phyloP scores from a whole-genome alignment of 2,113 vertebrate genomes.

The Oryzias woworae region DNA sequence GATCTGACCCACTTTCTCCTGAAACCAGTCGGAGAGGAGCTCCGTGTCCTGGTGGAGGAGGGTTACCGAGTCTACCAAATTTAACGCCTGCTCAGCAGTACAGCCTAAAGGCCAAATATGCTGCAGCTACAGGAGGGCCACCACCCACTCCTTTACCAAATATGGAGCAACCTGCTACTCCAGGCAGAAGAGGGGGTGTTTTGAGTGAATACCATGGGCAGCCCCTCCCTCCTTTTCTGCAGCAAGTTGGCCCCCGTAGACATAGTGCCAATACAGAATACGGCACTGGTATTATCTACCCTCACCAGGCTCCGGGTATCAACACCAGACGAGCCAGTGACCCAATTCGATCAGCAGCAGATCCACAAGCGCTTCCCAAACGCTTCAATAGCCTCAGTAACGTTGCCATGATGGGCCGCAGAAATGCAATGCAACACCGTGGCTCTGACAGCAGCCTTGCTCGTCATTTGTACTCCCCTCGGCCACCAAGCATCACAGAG shows the following conservation, averaged over 20 bases:
- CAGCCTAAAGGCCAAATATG: conserved; percentile 89
- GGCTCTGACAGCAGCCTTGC: conserved; percentile 79
- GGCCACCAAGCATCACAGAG: conserved; percentile 90
- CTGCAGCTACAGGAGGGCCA: conserved; percentile 86
- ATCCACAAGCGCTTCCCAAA: conserved; percentile 76
- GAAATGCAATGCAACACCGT: conserved; percentile 77
- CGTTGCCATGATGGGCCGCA: conserved; percentile 70
- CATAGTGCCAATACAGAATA: conserved; percentile 84
- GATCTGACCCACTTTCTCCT: conserved; percentile 76
- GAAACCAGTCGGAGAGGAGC: conserved; percentile 74
- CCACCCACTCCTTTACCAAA: conserved; percentile 85
- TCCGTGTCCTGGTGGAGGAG: conserved; percentile 64
- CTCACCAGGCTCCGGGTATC: conserved; percentile 77
- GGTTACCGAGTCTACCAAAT: conserved; percentile 80
- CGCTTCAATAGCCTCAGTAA: conserved; percentile 89
- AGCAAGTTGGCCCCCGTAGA: conserved; percentile 73
- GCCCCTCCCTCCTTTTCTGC: conserved; percentile 68
- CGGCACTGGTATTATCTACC: conserved; percentile 75
- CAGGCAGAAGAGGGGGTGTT: conserved; percentile 61
- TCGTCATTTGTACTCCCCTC: conserved; percentile 86
- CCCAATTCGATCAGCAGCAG: conserved; percentile 77
- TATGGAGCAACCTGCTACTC: conserved; percentile 74
- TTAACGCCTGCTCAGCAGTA: conserved; percentile 91
- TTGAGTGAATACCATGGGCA: conserved; percentile 74
- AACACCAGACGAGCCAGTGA: conserved; percentile 87